Evolutionary conservation across 2,113 vertebrate genomes (phyloP).

Genomic region (Pogonocichla stellata): DNA sequence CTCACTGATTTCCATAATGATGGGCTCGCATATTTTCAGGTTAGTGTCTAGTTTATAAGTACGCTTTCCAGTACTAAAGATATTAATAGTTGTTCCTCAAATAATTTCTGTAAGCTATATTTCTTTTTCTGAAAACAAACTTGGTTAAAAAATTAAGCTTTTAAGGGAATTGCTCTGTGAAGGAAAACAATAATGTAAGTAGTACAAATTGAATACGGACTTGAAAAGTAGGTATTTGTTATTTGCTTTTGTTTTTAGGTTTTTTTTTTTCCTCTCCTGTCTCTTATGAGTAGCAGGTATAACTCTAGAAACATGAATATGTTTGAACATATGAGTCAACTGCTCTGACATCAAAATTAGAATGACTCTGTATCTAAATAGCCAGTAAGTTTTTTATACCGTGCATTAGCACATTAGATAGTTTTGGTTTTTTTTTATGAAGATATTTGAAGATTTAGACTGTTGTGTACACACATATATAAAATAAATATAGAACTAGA

Average conservation of each 20-base stretch:
- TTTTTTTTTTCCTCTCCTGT: neutral
- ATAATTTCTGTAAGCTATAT: neutral
- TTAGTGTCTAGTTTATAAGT: neutral
- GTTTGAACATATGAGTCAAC: accelerated
- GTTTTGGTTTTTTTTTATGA: neutral
- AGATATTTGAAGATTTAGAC: neutral
- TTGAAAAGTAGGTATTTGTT: neutral
- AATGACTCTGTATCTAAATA: neutral
- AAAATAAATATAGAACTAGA: neutral
- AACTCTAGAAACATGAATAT: neutral
- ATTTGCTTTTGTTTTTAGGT: neutral
- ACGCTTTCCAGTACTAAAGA: neutral
- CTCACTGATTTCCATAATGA: neutral
- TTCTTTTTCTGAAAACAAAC: neutral
- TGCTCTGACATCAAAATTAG: neutral
- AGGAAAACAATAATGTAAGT: neutral
- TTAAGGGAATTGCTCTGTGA: neutral
- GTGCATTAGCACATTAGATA: neutral
- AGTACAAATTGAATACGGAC: neutral
- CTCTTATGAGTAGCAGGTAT: neutral
- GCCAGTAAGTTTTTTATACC: neutral
- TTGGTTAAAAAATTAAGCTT: neutral
- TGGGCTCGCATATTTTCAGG: neutral
- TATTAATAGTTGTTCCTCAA: neutral
- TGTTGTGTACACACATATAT: too few species aligned